Evolutionary conservation across 2,113 vertebrate species (phyloP).

Genomic region (Takifugu bimaculatus): DNA sequence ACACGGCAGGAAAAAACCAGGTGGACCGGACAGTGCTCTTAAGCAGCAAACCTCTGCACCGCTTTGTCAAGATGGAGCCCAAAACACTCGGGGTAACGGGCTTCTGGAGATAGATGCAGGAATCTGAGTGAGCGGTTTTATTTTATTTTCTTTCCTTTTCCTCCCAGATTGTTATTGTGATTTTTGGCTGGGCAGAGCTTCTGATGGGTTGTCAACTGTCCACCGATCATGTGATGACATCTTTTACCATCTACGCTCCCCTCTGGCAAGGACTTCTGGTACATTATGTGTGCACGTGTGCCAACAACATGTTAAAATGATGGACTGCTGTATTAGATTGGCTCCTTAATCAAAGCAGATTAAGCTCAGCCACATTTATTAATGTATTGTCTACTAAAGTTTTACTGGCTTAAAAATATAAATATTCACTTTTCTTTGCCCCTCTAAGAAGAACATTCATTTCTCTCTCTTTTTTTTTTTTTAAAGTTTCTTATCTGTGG

Average conservation of each 20-base stretch:
- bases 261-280: constrained; percentile 65
- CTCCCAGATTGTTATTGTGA: constrained; percentile 50
- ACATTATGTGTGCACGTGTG: constrained; percentile 1
- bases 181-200: constrained; percentile 58
- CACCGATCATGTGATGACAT: accelerated
- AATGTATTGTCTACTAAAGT: too few relatives aligned
- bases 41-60: constrained; percentile 59
- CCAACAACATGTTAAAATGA: neutral
- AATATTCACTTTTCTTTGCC: too few relatives aligned
- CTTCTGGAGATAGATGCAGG: neutral
- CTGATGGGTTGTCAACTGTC: constrained; percentile 45
- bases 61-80: constrained; percentile 53
- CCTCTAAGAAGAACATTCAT: neutral
- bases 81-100: constrained; percentile 55
- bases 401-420: too few relatives aligned
- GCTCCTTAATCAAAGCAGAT: too few relatives aligned
- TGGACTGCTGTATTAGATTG: neutral
- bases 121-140: neutral
- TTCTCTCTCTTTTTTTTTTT: neutral
- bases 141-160: neutral
- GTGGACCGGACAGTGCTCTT: neutral
- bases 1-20: neutral
- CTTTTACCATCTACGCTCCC: constrained; percentile 11
- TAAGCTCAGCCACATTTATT: too few relatives aligned
- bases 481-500: constrained; percentile 60